Base-by-base conservation (phyloP, 2,797 vertebrate genomes). In the Caiman crocodilus region DNA sequence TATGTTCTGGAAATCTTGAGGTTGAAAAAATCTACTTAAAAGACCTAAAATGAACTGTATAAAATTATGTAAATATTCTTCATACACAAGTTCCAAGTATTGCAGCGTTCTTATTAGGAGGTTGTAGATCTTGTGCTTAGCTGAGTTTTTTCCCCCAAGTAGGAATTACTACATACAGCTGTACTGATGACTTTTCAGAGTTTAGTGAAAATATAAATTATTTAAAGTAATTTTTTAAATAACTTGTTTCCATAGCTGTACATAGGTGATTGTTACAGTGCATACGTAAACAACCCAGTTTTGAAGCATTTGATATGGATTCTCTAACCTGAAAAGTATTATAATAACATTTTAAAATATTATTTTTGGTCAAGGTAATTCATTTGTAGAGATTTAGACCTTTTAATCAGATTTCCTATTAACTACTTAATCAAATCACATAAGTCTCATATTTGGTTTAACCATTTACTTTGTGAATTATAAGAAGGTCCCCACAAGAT, bases 11-110 rank as follows among this genome's bases (percentile, higher is more conserved):
- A 30, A 87, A 80, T 56, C 57, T 80, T 76, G 55, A 74, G 32
- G 84, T 0, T 93, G n/a, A 20, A 88, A 85, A 25, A 1, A 6
- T 94, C 4, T 71, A 10, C 89, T 74, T 58, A 90, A 92, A 94
- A 90, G 55, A 61, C 75, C 15, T 88, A 5, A 32, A 97, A 83
- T 67, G 80, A 76, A 26, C 2, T 56, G 11, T 76, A 21, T 42
- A 77, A 83, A 2, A 11, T 83, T 63, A 92, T 8, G 16, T 21
- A 71, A 89, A 94, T 92, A 64, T n/a, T 0, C 67, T 42, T 76
- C 86, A 67, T 20, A 76, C 57, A 84, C 67, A 17, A 73, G 28
- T 30, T 25, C 65, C 20, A 71, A 90, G 26, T 50, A 69, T 23
- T 69, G 26, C 50, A 86, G 26, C 28, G 26, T 6, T 87, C 82